These are phyloP conservation scores for Oncorhynchus kisutch DNA, from an alignment of 2,113 vertebrate genomes.

Conservation along the genomic window DNA sequence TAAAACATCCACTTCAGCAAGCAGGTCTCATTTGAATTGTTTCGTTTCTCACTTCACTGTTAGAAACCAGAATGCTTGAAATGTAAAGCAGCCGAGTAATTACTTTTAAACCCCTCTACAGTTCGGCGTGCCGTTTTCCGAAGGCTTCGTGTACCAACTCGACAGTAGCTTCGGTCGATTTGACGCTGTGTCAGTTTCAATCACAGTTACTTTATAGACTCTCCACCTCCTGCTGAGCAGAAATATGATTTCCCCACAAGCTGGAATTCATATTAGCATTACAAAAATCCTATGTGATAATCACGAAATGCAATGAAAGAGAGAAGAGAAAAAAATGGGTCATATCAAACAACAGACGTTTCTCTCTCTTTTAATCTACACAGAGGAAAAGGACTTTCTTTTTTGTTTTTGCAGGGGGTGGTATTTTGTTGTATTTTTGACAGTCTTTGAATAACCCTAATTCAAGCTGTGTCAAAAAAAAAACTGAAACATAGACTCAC, in stretches of 20 bases:
- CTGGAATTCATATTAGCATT: neutral
- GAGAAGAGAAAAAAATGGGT: neutral
- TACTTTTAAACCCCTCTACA: neutral
- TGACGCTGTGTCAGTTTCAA: neutral
- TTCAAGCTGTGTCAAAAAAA: slow-evolving; percentile 7
- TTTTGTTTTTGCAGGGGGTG: neutral
- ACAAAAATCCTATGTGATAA: neutral
- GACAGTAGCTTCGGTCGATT: neutral
- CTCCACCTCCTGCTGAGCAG: slow-evolving; percentile 5
- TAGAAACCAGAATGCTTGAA: too few species aligned
- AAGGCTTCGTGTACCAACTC: neutral
- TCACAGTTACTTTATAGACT: neutral
- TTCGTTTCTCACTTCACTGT: too few species aligned
- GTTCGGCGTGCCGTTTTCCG: neutral
- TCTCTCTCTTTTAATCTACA: neutral
- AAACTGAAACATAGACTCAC: neutral
- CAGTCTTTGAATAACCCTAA: neutral
- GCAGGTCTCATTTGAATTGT: too few species aligned
- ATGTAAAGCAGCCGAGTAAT: too few species aligned
- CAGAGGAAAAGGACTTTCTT: neutral
- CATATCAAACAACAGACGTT: neutral
- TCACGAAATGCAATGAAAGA: too few species aligned
- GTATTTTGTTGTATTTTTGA: neutral
- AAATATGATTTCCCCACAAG: slow-evolving; percentile 15
- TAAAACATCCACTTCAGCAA: too few species aligned